Evolutionary conservation across 2,888 invertebrate genomes (phyloP).

Genomic region (Apeira syringaria): DNA sequence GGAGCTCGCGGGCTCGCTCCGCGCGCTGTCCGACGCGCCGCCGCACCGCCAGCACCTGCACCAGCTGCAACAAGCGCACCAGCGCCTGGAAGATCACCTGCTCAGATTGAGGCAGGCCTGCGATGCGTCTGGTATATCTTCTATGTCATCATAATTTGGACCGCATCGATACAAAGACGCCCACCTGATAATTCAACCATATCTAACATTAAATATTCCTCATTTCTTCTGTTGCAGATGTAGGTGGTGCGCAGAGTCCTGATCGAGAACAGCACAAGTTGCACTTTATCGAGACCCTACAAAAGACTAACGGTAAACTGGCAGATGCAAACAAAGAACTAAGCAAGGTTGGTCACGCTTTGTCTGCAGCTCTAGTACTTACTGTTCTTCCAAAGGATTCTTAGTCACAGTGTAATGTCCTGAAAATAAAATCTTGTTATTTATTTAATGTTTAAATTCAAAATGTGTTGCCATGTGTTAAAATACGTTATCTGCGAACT

Average conservation of each 20-base stretch:
- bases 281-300: conserved; percentile 25
- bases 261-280: conserved; percentile 24
- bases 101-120: conserved; percentile 13
- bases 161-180: too few species aligned
- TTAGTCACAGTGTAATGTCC: too few species aligned
- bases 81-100: conserved; percentile 29
- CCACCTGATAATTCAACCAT: too few species aligned
- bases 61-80: conserved; percentile 24
- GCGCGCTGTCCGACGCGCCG: conserved; percentile 18
- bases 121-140: conserved; percentile 8
- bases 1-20: conserved; percentile 23
- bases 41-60: conserved; percentile 17
- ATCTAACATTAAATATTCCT: neutral
- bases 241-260: conserved; percentile 2
- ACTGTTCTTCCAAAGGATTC: too few species aligned
- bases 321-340: conserved; percentile 23
- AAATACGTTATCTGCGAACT: too few species aligned
- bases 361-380: too few species aligned
- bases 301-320: conserved; percentile 21
- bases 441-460: too few species aligned
- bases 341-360: conserved; percentile 24
- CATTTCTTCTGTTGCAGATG: conserved; percentile 1
- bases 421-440: too few species aligned
- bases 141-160: too few species aligned
- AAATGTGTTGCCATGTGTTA: too few species aligned